Evolutionary conservation across 2,888 invertebrate genomes (phyloP).

Genomic region (Pharmacophagus antenor): DNA sequence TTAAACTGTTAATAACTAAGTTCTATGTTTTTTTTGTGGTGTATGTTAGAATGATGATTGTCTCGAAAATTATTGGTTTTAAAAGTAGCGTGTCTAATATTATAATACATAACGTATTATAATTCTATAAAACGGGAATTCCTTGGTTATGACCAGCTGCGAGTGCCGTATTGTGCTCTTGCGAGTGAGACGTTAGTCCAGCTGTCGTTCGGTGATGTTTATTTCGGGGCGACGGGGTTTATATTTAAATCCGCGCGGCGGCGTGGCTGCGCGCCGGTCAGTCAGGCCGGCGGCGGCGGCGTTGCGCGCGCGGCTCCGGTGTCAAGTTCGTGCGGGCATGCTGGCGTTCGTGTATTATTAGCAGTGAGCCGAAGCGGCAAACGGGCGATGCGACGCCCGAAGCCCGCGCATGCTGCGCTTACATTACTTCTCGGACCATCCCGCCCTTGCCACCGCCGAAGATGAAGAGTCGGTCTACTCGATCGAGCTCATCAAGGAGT

Average conservation of each 20-base stretch:
- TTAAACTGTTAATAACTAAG: too few species aligned
- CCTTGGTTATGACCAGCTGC: too few species aligned
- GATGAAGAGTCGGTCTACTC: conserved; percentile 85
- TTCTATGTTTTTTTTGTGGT: too few species aligned
- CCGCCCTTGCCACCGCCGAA: conserved; percentile 84
- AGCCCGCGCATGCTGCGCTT: conserved; percentile 87
- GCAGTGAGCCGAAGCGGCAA: conserved; percentile 77
- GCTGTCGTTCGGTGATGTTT: conserved; percentile 19
- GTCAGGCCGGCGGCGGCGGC: conserved; percentile 51
- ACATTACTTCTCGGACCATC: conserved; percentile 91
- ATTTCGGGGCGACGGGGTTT: conserved; percentile 24
- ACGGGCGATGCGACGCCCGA: conserved; percentile 73
- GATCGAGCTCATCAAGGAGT: conserved; percentile 92
- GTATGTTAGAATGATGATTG: too few species aligned
- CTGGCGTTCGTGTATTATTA: conserved; percentile 64
- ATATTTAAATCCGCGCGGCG: conserved; percentile 33
- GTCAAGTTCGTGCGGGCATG: conserved; percentile 46
- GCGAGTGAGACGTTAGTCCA: too few species aligned
- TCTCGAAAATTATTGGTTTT: too few species aligned
- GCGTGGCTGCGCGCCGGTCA: conserved; percentile 37
- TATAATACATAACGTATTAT: too few species aligned
- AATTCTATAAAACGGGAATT: too few species aligned
- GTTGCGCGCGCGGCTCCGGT: conserved; percentile 48
- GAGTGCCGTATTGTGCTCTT: too few species aligned
- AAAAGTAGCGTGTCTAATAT: too few species aligned